These are phyloP conservation scores for Plemyria rubiginata DNA, from an alignment of 2,888 invertebrate genomes.

Conservation along the genomic window DNA sequence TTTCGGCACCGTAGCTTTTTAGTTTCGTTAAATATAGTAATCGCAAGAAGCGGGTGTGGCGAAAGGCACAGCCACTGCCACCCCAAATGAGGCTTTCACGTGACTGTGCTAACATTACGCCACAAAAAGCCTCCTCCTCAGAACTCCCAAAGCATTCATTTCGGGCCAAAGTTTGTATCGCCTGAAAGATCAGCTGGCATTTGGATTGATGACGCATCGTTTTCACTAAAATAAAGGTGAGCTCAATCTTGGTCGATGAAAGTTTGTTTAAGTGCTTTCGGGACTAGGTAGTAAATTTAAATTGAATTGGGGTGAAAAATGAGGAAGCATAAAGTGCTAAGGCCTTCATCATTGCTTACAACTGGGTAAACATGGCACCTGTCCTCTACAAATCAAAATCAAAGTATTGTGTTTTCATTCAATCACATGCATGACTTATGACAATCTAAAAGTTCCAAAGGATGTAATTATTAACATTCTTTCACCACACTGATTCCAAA, in stretches of 20 bases:
- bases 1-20: neutral
- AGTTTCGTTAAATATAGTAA: conserved; percentile 30
- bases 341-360: too few species aligned
- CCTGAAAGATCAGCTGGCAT: conserved; percentile 42
- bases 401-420: too few species aligned
- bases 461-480: too few species aligned
- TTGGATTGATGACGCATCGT: conserved; percentile 48
- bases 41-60: conserved; percentile 39
- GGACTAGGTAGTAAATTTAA: conserved; percentile 4
- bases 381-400: too few species aligned
- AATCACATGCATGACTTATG: too few species aligned
- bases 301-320: conserved; percentile 14
- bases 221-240: conserved; percentile 36
- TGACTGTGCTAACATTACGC: conserved; percentile 32
- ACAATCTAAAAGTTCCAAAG: too few species aligned
- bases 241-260: conserved; percentile 7
- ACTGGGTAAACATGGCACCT: too few species aligned
- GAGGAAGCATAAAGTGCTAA: neutral
- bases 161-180: conserved; percentile 46
- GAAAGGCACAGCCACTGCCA: conserved; percentile 23
- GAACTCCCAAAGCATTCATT: conserved; percentile 47
- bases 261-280: conserved; percentile 20
- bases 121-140: conserved; percentile 48
- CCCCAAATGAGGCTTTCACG: conserved; percentile 30
- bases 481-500: too few species aligned